Evolutionary conservation across 2,797 vertebrate genomes (phyloP), one percentile per base, ranked within the genome.

Genomic region (Tapirus indicus): DNA sequence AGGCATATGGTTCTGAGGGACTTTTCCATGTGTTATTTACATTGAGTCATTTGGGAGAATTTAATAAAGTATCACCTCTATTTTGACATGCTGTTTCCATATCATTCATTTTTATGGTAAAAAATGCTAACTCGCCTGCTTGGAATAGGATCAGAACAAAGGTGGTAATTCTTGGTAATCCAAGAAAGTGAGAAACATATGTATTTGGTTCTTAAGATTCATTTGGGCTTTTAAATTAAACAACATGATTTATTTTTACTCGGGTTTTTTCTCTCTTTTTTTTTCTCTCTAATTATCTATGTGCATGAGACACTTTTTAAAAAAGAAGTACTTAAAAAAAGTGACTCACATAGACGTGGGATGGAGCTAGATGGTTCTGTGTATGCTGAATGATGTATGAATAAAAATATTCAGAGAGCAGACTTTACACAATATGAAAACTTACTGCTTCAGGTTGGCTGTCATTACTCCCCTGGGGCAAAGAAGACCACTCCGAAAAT

Each of bases 201-300:
- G 95, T 95, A 97, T 98, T 98, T 97, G 78, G 94, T 95, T 97
- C 94, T 97, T 96, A 97, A 97, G 96, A 94, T 97, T 97, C 97
- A 96, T 94, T 97, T 97, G 83, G 35, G 75, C 85, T 97, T 98
- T 98, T 79, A 69, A 97, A 98, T 97, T 93, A 95, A 98, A 98
- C 97, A 97, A 97, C 77, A 92, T 49, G 91, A 98, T 97, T 97
- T 97, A 97, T 97, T 98, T 98, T 97, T 97, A 98, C 96, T 97
- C 87, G 11, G 47, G 7, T 94, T 38, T 38, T 38, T 38, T 38
- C 38, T 38, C 38, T 38, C 87, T 95, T 93, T 84, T 47, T 74
- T 1, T 62, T 80, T 56, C 54, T 64, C 75, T 94, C 97, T 97
- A 97, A 97, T 97, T 96, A 97, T 97, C 96, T 87, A 97, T 96